Conservation (phyloP, 30 jellyfish, hydroid and myxozoan species). For the Turritopsis rubra region DNA sequence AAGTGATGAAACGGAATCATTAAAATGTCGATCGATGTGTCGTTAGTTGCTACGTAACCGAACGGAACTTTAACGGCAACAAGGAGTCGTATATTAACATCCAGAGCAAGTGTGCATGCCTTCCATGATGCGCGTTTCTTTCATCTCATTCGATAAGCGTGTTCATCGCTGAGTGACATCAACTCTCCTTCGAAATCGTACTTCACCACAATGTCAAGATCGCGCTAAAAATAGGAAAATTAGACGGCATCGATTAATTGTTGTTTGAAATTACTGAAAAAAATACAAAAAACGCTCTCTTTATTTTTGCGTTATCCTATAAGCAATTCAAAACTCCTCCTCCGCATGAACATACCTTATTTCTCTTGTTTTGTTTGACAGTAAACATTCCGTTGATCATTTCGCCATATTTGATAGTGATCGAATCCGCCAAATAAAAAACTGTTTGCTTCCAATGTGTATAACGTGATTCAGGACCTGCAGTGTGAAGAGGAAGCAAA, state of each 20-base stretch:
- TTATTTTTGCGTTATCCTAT: too few relatives aligned
- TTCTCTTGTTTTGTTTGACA: slow-evolving; percentile 64
- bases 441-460: slow-evolving; percentile 99
- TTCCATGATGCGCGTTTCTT: too few relatives aligned
- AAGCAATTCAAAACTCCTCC: not conserved
- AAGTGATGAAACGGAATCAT: not conserved
- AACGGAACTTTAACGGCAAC: not conserved
- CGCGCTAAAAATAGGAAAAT: slow-evolving; percentile 54
- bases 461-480: slow-evolving; percentile 91
- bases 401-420: slow-evolving; percentile 85
- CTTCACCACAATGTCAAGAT: slow-evolving; percentile 61
- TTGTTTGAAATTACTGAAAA: too few relatives aligned
- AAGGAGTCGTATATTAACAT: not conserved
- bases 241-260: not conserved
- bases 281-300: not conserved
- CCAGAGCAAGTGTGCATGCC: too few relatives aligned
- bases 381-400: slow-evolving; percentile 51
- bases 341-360: slow-evolving; percentile 48
- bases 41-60: not conserved
- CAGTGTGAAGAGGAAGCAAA: not conserved
- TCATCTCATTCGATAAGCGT: slow-evolving; percentile 75
- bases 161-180: slow-evolving; percentile 49
- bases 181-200: slow-evolving; percentile 81
- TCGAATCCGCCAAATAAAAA: slow-evolving; percentile 74
- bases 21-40: not conserved